Conservation (phyloP, 2,888 invertebrate genomes). For the Cremastinae sp. region DNA sequence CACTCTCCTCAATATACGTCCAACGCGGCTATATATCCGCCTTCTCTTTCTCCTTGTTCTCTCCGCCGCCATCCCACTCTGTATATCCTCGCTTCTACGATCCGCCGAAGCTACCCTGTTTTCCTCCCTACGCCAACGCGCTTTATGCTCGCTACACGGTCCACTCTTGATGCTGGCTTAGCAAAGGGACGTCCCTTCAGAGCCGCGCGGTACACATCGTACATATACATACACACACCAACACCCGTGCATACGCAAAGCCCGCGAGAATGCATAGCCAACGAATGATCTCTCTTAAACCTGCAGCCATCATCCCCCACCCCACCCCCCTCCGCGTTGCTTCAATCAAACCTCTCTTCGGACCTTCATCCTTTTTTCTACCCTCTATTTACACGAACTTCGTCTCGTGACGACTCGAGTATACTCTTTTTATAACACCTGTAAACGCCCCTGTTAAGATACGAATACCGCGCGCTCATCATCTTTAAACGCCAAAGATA, state of each 20-base stretch:
- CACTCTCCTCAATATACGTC: conserved; percentile 24
- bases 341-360: background rate
- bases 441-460: too few species aligned
- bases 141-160: conserved; percentile 61
- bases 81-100: conserved; percentile 49
- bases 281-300: conserved; percentile 46
- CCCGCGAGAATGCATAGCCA: conserved; percentile 45
- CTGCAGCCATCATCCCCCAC: conserved; percentile 32
- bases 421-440: too few species aligned
- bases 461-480: too few species aligned
- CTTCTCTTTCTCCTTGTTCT: conserved; percentile 34
- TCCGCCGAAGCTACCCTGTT: conserved; percentile 36
- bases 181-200: conserved; percentile 73
- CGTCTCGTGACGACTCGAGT: too few species aligned
- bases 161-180: conserved; percentile 78
- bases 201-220: conserved; percentile 31
- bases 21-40: conserved; percentile 35
- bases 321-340: conserved; percentile 23
- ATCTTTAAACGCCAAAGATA: too few species aligned
- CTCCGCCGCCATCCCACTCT: conserved; percentile 41
- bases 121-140: conserved; percentile 46
- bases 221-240: conserved; percentile 5
- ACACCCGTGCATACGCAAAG: conserved; percentile 40
- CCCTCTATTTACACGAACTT: too few species aligned
- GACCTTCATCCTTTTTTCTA: conserved; percentile 43